phyloP scores from a whole-genome alignment of 2,113 vertebrate species.

The Capreolus pygargus region DNA sequence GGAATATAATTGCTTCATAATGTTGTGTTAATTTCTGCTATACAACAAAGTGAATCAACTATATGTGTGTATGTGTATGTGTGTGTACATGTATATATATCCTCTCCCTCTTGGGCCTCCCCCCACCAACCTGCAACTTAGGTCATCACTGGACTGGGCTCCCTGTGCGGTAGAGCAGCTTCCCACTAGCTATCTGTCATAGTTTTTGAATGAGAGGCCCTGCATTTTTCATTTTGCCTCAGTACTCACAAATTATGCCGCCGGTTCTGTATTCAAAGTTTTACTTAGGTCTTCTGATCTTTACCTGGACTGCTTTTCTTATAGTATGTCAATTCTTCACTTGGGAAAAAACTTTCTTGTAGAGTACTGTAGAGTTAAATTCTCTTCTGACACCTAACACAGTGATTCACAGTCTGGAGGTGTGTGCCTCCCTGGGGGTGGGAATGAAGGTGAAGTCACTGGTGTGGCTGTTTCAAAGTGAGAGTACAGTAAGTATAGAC shows the following conservation, averaged over 20 bases:
- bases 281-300: neutral
- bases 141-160: neutral
- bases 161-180: neutral
- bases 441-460: neutral
- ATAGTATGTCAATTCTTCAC: neutral
- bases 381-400: neutral
- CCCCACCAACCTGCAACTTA: neutral
- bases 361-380: neutral
- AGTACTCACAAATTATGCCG: neutral
- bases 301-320: neutral
- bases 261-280: neutral
- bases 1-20: neutral
- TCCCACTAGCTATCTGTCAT: neutral
- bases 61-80: neutral
- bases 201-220: neutral
- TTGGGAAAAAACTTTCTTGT: neutral
- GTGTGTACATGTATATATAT: accelerated
- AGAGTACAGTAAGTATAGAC: neutral
- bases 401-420: neutral
- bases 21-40: neutral
- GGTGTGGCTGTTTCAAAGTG: neutral
- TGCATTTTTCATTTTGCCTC: neutral
- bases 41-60: neutral
- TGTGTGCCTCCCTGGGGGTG: neutral
- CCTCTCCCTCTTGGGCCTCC: neutral